These are phyloP conservation scores for Pterophyllum scalare DNA, from an alignment of 2,113 vertebrate species.

Conservation along the genomic window DNA sequence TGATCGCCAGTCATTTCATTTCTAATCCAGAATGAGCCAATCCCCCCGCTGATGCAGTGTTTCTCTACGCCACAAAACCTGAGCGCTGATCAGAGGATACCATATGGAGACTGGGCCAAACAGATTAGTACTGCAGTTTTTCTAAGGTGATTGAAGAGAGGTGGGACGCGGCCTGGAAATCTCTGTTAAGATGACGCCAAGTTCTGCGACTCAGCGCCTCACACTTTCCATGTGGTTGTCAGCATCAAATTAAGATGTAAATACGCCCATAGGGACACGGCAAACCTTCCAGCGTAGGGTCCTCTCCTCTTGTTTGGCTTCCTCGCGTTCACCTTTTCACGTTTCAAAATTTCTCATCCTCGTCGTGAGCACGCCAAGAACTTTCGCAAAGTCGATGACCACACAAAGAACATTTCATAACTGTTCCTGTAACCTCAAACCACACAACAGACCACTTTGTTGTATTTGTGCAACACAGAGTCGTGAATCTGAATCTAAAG, in stretches of 20 bases:
- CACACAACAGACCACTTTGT: neutral
- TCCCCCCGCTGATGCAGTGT: conserved; percentile 7
- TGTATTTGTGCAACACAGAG: neutral
- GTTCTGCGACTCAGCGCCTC: neutral
- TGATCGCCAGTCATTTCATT: conserved; percentile 66
- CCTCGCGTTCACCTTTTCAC: neutral
- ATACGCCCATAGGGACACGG: neutral
- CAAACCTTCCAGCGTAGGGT: no score
- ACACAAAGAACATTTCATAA: conserved; percentile 25
- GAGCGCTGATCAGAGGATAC: conserved; percentile 25
- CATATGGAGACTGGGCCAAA: conserved; percentile 65
- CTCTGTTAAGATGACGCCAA: conserved; percentile 35
- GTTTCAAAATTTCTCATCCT: conserved; percentile 11
- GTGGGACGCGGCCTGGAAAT: conserved; percentile 29
- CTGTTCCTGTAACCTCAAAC: conserved; percentile 1
- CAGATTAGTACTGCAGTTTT: conserved; percentile 63
- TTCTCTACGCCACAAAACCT: conserved; percentile 20
- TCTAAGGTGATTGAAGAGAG: conserved; percentile 57
- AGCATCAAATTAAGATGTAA: neutral
- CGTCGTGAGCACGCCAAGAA: neutral
- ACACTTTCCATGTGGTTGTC: conserved; percentile 2
- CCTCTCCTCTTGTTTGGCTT: neutral
- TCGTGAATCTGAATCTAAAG: neutral
- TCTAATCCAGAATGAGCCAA: conserved; percentile 66
- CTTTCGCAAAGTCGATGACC: neutral